Percentiles rank a stretch among this genome's conserved stretches.
phyloP scores from a whole-genome alignment of 2,797 vertebrate species.

The Enteromius paludinosus region DNA sequence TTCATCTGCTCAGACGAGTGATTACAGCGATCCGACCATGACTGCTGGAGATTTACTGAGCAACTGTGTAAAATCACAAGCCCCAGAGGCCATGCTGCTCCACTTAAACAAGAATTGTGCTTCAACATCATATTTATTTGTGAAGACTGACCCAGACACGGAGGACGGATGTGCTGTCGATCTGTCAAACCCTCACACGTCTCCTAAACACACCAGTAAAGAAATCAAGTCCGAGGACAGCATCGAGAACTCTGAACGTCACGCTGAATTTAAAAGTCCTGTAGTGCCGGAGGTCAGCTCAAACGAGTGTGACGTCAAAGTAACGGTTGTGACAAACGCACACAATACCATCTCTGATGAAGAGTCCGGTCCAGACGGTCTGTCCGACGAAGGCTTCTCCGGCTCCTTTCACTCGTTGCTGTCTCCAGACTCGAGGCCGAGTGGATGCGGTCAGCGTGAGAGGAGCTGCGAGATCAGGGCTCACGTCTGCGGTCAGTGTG shows the following conservation, averaged over 20 bases:
- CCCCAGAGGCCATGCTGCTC: slow-evolving; percentile 22
- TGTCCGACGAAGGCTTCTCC: slow-evolving; percentile 24
- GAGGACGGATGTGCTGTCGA: slow-evolving; percentile 68
- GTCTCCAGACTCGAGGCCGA: slow-evolving; percentile 24
- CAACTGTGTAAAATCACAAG: slow-evolving; percentile 31
- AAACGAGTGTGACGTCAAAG: slow-evolving; percentile 59
- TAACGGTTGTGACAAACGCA: slow-evolving; percentile 64
- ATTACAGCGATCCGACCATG: slow-evolving; percentile 64
- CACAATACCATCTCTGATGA: slow-evolving; percentile 10
- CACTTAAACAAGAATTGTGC: slow-evolving; percentile 10
- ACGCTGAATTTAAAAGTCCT: slow-evolving; percentile 31
- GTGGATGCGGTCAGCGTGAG: slow-evolving; percentile 69
- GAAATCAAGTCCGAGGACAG: slow-evolving; percentile 66
- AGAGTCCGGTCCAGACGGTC: neutral
- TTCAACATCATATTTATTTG: slow-evolving; percentile 11
- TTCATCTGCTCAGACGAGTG: slow-evolving; percentile 68
- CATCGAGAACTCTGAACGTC: slow-evolving; percentile 51
- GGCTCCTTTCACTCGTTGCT: neutral
- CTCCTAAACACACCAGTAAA: slow-evolving; percentile 61
- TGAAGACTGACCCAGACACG: slow-evolving; percentile 69
- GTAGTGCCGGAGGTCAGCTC: slow-evolving; percentile 33
- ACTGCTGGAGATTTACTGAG: slow-evolving; percentile 21
- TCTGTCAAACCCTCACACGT: slow-evolving; percentile 67
- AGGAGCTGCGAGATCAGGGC: slow-evolving; percentile 67
- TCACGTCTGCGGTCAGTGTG: slow-evolving; percentile 78